These are phyloP conservation scores for Dissostichus mawsoni DNA, from an alignment of 2,113 vertebrate species.

Conservation along the genomic window DNA sequence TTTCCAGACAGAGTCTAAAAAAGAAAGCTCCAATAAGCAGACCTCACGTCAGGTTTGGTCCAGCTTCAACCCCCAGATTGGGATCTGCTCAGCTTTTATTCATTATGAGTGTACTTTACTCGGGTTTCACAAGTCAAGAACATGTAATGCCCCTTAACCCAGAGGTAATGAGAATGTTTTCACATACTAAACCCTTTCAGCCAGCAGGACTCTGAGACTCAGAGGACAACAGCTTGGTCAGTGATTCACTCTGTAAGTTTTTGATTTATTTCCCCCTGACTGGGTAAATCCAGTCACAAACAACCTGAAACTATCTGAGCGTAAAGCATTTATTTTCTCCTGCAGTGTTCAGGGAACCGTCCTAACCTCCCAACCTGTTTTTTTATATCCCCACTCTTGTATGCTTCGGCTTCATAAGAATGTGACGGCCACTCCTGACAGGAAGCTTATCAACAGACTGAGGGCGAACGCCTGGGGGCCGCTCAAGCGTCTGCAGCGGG, in stretches of 20 bases:
- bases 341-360: neutral
- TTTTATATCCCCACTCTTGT: neutral
- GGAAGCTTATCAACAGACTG: slow-evolving; percentile 27
- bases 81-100: neutral
- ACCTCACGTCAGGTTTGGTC: neutral
- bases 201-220: neutral
- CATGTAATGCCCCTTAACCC: slow-evolving; percentile 21
- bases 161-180: slow-evolving; percentile 18
- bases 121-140: slow-evolving; percentile 11
- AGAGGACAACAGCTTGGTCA: slow-evolving; percentile 11
- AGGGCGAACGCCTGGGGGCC: neutral
- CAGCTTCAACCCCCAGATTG: neutral
- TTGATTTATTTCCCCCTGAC: neutral
- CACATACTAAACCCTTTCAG: slow-evolving; percentile 6
- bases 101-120: neutral
- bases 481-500: slow-evolving; percentile 5
- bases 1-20: neutral
- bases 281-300: slow-evolving; percentile 46
- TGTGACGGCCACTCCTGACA: slow-evolving; percentile 15
- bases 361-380: neutral
- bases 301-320: slow-evolving; percentile 33
- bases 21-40: neutral
- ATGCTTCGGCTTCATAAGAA: slow-evolving; percentile 17
- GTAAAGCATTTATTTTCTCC: slow-evolving; percentile 42
- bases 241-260: slow-evolving; percentile 11